Base-by-base conservation (phyloP, 2,113 vertebrate genomes). In the Cyprinodon tularosa region DNA sequence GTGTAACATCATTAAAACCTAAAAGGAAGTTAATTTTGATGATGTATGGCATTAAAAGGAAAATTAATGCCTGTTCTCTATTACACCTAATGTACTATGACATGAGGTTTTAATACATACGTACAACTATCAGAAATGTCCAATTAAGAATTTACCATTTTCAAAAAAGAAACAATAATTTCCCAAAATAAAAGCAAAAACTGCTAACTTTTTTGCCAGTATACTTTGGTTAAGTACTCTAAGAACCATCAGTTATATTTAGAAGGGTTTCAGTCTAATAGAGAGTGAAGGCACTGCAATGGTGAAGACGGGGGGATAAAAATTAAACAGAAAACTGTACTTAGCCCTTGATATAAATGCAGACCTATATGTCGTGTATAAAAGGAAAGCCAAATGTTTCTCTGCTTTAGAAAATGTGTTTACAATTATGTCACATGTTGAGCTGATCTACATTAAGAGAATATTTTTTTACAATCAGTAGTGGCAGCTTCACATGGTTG, bases 401-500 rank as follows among this genome's bases (percentile, higher is more conserved):
- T 17, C 5, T 71, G 44, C 74, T 59, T 62, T 62, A 39, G 69
- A 62, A 39, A 67, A 59, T 36, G 17, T 5, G 22, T 14, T 66
- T 67, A 64, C 42, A 6, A n/a, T 15, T 13, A 36, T 38, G 10
- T 42, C 53, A n/a, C 0, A 12, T 20, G 13, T 0, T 22, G 1
- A n/a, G 10, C 68, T 70, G 0, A n/a, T 50, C 45, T 59, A 7
- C 62, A 60, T 22, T 36, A 20, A 66, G n/a, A 64, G 65, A 70
- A 59, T 62, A 17, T 4, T 15, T 70, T 20, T 64, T 38, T 3
- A 67, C 72, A 76, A 22, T 68, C 22, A 38, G 14, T 47, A 45
- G 13, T 45, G 40, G 50, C 57, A 64, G 50, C 60, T 77, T 42
- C 44, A 39, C 50, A 59, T 78, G 36, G 64, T 42, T 45, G 36